Percentiles rank a stretch among this genome's conserved stretches.
phyloP scores from a whole-genome alignment of 1,140 invertebrate genomes.

The Monomorium pharaonis region DNA sequence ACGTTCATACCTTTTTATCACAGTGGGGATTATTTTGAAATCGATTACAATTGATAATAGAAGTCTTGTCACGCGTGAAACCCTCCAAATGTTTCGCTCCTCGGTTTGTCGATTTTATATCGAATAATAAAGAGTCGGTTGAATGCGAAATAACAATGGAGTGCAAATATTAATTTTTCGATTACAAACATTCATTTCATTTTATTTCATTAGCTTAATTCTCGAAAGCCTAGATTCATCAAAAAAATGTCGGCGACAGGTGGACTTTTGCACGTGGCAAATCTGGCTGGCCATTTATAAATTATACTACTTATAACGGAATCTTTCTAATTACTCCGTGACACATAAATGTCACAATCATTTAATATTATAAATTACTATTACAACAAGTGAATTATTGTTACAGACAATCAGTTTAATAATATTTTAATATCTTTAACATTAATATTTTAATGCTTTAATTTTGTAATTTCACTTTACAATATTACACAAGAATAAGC shows the following conservation, averaged over 20 bases:
- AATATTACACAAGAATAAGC: too few relatives aligned
- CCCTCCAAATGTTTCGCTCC: background rate
- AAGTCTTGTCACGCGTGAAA: background rate
- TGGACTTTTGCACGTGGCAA: background rate
- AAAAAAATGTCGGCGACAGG: background rate
- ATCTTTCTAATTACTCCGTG: background rate
- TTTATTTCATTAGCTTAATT: background rate
- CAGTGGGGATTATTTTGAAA: constrained; percentile 3
- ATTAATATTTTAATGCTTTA: background rate
- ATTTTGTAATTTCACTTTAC: too few relatives aligned
- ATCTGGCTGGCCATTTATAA: background rate
- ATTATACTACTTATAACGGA: background rate
- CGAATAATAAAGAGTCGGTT: background rate
- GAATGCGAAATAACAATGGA: background rate
- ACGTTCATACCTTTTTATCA: constrained; percentile 25
- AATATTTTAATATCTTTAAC: background rate
- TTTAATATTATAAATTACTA: background rate
- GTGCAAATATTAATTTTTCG: background rate
- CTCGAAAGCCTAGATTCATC: background rate
- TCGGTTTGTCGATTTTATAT: background rate
- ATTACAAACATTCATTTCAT: too few relatives aligned
- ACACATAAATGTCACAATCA: background rate
- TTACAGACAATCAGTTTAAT: background rate
- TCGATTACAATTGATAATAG: constrained; percentile 35
- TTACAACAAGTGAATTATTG: background rate